Base-by-base conservation (phyloP, 2,113 vertebrate species). In the Ondatra zibethicus region DNA sequence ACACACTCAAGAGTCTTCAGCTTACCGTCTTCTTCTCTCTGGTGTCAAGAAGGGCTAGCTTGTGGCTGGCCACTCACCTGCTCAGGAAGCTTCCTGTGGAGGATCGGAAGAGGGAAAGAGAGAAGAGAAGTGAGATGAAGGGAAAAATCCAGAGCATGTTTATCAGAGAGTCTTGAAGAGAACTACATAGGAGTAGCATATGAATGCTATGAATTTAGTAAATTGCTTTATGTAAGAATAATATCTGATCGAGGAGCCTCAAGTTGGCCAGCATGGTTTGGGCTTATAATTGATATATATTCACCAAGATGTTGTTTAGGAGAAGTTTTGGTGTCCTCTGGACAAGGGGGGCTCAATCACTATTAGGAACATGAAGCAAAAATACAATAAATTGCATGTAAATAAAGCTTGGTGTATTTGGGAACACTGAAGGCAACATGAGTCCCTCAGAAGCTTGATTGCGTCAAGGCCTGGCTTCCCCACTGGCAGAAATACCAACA, bases 301-400 rank as follows among this genome's bases (percentile, higher is more conserved):
- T 36, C 16, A 7, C 0, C 45, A 25, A 39, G 14, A 36, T n/a
- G 23, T 7, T 78, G 13, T 47, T 75, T 13, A 17, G 31, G 21
- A 29, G 1, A 14, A 25, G 61, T 31, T 65, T 11, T 31, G n/a
- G 31, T 1, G 8, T 23, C 11, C 19, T 5, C 29, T 19, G 19
- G 0, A 5, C 1, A 2, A 86, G 12, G 25, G 29, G n/a, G 9
- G 1, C 52, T 4, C 3, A 8, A 2, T 17, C 0, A 7, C 8
- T 36, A 0, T 13, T 14, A 5, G 25, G 6, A 5, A 21, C 16
- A 7, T 0, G 1, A 42, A 10, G 42, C 17, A 4, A 0, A 58
- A 0, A 0, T 13, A 14, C 10, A 4, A 3, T 1, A 0, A 2
- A 16, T 1, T 7, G 21, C 33, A 1, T 12, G 39, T 4, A 11